These are phyloP conservation scores for Sebastes schlegelii DNA, from an alignment of 2,113 vertebrate species.

Conservation along the genomic window DNA sequence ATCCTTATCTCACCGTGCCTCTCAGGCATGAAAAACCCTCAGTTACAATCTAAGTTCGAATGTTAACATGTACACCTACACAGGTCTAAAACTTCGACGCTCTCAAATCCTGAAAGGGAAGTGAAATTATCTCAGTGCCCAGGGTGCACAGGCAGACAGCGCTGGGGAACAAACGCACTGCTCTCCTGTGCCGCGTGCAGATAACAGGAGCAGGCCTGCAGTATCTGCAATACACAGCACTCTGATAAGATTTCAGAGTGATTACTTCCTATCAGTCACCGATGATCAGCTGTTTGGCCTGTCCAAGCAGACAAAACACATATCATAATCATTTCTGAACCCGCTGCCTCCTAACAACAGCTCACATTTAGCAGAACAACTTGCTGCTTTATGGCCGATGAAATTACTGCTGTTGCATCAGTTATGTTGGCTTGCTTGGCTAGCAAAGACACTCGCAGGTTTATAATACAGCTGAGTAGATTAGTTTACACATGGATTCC, in stretches of 20 bases:
- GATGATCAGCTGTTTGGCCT: slow-evolving; percentile 65
- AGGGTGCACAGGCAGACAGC: slow-evolving; percentile 49
- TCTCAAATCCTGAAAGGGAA: slow-evolving; percentile 59
- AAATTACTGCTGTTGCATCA: slow-evolving; percentile 67
- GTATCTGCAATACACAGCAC: slow-evolving; percentile 46
- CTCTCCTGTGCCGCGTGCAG: slow-evolving; percentile 53
- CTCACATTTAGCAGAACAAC: slow-evolving; percentile 43
- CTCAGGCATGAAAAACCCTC: slow-evolving; percentile 54
- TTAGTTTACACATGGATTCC: slow-evolving; percentile 77
- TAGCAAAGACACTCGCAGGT: slow-evolving; percentile 65
- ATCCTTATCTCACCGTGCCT: slow-evolving; percentile 67
- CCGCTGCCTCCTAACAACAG: slow-evolving; percentile 24
- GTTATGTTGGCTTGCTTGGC: slow-evolving; percentile 68
- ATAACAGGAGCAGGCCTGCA: slow-evolving; percentile 62
- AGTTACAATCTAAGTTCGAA: slow-evolving; percentile 45
- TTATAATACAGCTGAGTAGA: slow-evolving; percentile 71
- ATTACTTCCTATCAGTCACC: slow-evolving; percentile 73
- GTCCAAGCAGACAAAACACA: slow-evolving; percentile 65
- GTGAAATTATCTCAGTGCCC: slow-evolving; percentile 68
- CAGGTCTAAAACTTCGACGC: slow-evolving; percentile 50
- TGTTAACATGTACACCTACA: slow-evolving; percentile 67
- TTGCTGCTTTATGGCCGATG: slow-evolving; percentile 51
- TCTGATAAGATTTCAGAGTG: slow-evolving; percentile 74
- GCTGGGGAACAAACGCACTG: slow-evolving; percentile 42
- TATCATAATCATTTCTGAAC: slow-evolving; percentile 56